These are phyloP conservation scores for Dryoscopus gambensis DNA, from an alignment of 2,113 vertebrate genomes.

Conservation along the genomic window DNA sequence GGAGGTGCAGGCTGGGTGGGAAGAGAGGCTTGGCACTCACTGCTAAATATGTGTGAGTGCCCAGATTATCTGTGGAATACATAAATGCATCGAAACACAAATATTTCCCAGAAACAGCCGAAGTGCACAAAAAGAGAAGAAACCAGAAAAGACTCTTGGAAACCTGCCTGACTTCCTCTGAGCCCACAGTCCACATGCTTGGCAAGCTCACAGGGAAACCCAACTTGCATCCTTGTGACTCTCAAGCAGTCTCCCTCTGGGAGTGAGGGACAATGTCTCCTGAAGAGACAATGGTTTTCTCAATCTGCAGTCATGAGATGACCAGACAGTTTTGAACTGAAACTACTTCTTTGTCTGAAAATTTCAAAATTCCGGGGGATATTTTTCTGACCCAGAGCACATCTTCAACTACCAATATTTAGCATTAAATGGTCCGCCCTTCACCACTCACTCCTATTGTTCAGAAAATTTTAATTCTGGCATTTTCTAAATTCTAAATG, in stretches of 20 bases:
- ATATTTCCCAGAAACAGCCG: background rate
- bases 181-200: background rate
- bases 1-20: background rate
- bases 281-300: background rate
- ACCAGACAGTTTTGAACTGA: background rate
- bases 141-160: background rate
- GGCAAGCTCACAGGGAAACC: background rate
- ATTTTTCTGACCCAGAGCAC: background rate
- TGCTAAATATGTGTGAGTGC: background rate
- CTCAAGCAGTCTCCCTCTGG: background rate
- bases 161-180: background rate
- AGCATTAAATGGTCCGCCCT: background rate
- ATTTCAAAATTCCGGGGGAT: background rate
- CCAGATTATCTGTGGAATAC: background rate
- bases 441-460: background rate
- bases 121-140: background rate
- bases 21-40: background rate
- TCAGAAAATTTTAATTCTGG: background rate
- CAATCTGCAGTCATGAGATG: background rate
- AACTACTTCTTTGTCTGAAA: background rate
- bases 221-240: background rate
- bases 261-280: background rate
- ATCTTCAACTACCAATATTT: background rate
- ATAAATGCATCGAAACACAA: background rate
- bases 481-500: background rate